Evolutionary conservation across 2,113 vertebrate genomes (phyloP).

Genomic region (Thomomys bottae): DNA sequence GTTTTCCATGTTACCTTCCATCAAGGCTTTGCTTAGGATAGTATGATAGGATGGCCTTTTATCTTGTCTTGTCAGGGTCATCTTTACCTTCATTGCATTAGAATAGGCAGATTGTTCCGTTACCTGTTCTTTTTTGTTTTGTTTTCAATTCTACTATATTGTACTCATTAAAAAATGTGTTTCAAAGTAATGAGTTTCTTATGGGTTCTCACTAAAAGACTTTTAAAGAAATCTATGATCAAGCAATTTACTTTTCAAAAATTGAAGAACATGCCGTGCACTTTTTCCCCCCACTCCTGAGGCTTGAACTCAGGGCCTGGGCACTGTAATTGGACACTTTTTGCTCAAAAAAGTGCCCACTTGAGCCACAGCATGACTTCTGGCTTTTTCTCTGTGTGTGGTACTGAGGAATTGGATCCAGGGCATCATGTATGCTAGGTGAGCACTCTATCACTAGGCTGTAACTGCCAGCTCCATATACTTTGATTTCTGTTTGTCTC

Average conservation of each 20-base stretch:
- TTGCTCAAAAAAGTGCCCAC: too few relatives aligned
- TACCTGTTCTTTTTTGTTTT: background rate
- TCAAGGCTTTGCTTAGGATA: background rate
- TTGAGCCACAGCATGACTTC: too few relatives aligned
- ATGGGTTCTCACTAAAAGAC: constrained; percentile 35
- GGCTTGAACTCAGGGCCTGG: too few relatives aligned
- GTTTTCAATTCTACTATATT: constrained; percentile 7
- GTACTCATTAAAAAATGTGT: constrained; percentile 35
- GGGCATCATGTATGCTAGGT: too few relatives aligned
- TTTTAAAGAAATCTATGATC: constrained; percentile 49
- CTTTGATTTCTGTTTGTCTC: constrained; percentile 46
- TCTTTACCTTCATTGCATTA: constrained; percentile 19
- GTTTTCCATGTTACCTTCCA: background rate
- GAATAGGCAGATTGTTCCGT: constrained; percentile 17
- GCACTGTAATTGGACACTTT: too few relatives aligned
- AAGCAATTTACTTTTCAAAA: constrained; percentile 29
- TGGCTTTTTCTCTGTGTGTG: too few relatives aligned
- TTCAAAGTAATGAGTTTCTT: constrained; percentile 15
- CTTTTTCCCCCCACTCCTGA: too few relatives aligned
- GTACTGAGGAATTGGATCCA: too few relatives aligned
- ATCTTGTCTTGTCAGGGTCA: background rate
- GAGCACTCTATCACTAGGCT: too few relatives aligned
- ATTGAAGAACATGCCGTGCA: constrained; percentile 18
- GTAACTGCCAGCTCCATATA: too few relatives aligned
- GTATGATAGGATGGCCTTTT: background rate